Base-by-base conservation (phyloP, 2,113 vertebrate genomes). In the Lasiurus cinereus region DNA sequence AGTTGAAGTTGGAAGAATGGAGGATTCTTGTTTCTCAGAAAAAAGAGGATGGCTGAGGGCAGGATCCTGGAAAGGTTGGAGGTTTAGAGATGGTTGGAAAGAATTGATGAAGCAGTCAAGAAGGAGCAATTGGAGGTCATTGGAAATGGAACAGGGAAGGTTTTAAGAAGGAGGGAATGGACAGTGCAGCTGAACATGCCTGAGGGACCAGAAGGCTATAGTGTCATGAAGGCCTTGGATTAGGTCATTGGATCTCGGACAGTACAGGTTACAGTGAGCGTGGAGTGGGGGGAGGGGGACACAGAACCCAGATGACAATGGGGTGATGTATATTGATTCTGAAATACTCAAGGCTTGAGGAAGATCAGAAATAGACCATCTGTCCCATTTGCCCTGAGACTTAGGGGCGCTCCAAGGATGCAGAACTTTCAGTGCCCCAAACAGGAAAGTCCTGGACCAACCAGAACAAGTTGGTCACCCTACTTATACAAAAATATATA, bases 151-250 rank as follows among this genome's bases (percentile, higher is more conserved):
- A 8, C 0, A 39, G 11, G 39, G 36, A 50, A 27, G 8, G 8
- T 33, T 33, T 83, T 33, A 56, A 27, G 50, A 66, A 80, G 36
- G 12, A 69, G 15, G 22, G 8, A 46, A n/a, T 2, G 8, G 50
- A 13, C 16, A 18, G 33, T 22, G 43, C 33, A 16, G 31, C 13
- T 16, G 6, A 64, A 3, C 18, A 46, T 21, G n/a, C 3, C 11
- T 54, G 3, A 0, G 0, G 19, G 16, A 77, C 36, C 15, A 14
- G 29, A 67, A 76, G 78, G 9, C 29, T 15, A n/a, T 56, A 24
- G 59, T 64, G 12, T 19, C 18, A 1, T 0, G 72, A 24, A 39
- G 22, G 29, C 9, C 22, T 50, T 59, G 29, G 52, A 8, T 29
- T 46, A 6, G n/a, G 46, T 67, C 18, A 0, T 29, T 31, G n/a